Evolutionary conservation across 1,140 invertebrate genomes (phyloP).

Genomic region (Heliconius nattereri): DNA sequence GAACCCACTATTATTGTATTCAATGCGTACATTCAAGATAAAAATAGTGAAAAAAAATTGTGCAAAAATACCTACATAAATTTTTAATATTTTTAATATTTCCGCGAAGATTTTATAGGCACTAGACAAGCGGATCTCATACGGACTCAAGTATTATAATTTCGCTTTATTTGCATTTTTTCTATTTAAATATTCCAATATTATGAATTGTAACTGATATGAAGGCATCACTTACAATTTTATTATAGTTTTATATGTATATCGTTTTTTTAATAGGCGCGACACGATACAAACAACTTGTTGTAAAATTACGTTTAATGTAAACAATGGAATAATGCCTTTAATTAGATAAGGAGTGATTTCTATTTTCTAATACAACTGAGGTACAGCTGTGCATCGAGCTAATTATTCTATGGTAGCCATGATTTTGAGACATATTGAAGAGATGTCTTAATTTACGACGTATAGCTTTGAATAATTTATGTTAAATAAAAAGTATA

Average conservation of each 20-base stretch:
- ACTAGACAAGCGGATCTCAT: neutral
- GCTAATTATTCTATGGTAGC: too few species aligned
- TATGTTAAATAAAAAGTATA: too few species aligned
- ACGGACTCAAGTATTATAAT: neutral
- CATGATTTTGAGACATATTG: neutral
- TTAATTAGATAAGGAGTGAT: neutral
- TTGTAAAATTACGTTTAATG: neutral
- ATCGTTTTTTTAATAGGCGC: neutral
- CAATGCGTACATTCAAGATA: too few species aligned
- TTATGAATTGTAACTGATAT: neutral
- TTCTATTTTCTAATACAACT: neutral
- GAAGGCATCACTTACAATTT: neutral
- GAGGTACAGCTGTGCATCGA: neutral
- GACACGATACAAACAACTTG: neutral
- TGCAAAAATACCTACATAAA: neutral
- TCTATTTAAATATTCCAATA: neutral
- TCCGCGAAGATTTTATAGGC: neutral
- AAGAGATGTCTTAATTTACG: neutral
- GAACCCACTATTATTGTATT: too few species aligned
- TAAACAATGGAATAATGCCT: conserved; percentile 1
- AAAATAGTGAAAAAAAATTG: too few species aligned
- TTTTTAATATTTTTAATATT: neutral
- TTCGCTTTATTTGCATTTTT: neutral
- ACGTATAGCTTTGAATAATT: too few species aligned
- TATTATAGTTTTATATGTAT: neutral